Conservation (phyloP, 2,113 vertebrate genomes). For the Daboia siamensis region DNA sequence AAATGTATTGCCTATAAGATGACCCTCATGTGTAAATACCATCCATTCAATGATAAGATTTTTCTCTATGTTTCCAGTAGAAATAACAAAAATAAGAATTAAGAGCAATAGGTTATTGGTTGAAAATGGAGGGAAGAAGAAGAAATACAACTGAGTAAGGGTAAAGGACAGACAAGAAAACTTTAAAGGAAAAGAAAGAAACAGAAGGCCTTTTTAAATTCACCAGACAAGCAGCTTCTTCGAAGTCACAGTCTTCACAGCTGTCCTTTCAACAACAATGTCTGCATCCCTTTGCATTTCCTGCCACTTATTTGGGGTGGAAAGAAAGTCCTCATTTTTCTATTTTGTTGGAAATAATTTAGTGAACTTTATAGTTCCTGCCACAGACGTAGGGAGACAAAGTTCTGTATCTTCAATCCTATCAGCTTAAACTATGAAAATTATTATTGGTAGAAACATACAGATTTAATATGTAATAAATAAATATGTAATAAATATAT, state of each 20-base stretch:
- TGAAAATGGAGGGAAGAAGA: neutral
- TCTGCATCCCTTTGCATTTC: neutral
- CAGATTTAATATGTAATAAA: neutral
- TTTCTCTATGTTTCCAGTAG: neutral
- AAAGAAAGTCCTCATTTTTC: neutral
- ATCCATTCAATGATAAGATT: neutral
- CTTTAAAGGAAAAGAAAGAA: neutral
- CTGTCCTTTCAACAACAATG: neutral
- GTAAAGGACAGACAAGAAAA: neutral
- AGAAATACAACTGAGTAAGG: neutral
- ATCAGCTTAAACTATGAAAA: neutral
- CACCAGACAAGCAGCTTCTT: neutral
- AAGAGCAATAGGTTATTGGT: neutral
- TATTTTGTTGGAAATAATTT: neutral
- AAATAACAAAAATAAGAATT: neutral
- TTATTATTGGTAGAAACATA: neutral
- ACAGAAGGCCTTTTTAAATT: neutral
- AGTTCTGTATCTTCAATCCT: no score
- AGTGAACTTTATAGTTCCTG: neutral
- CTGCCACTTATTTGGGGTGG: neutral
- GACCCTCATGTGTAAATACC: neutral
- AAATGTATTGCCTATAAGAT: neutral
- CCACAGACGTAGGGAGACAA: no score
- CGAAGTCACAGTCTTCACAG: neutral
- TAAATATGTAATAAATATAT: neutral